These are phyloP conservation scores for Conomelus anceps DNA, from an alignment of 2,888 invertebrate species.

Conservation along the genomic window DNA sequence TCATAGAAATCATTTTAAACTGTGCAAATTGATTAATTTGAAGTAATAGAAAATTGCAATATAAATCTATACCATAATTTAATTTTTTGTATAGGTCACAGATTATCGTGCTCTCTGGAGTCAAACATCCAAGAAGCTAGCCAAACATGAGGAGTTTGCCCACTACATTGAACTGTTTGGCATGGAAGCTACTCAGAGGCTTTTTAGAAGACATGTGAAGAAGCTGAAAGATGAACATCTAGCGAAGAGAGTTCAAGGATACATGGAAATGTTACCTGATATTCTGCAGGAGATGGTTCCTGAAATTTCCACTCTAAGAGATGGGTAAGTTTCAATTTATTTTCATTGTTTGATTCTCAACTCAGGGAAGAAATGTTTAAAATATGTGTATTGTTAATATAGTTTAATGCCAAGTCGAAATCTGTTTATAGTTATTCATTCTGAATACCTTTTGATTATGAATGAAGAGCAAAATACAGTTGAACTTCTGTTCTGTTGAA, in stretches of 20 bases:
- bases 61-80: background rate
- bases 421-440: too few relatives aligned
- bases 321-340: conserved; percentile 45
- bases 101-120: conserved; percentile 75
- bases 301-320: conserved; percentile 60
- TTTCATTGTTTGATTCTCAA: too few relatives aligned
- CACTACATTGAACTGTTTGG: conserved; percentile 87
- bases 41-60: background rate
- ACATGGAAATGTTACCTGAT: conserved; percentile 69
- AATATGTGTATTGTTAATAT: too few relatives aligned
- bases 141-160: conserved; percentile 80
- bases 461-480: too few relatives aligned
- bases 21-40: too few relatives aligned
- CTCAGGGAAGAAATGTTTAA: too few relatives aligned
- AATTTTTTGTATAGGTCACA: conserved; percentile 34
- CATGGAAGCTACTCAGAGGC: conserved; percentile 54
- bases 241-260: conserved; percentile 65
- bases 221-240: conserved; percentile 75
- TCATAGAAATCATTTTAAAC: too few relatives aligned
- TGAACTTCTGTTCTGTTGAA: too few relatives aligned
- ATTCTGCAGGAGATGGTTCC: conserved; percentile 72
- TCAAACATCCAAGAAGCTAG: conserved; percentile 75
- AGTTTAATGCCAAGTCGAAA: too few relatives aligned
- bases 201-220: conserved; percentile 71
- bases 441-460: too few relatives aligned